Conservation (phyloP, 2,888 invertebrate species). For the Ceratothoa steindachneri region DNA sequence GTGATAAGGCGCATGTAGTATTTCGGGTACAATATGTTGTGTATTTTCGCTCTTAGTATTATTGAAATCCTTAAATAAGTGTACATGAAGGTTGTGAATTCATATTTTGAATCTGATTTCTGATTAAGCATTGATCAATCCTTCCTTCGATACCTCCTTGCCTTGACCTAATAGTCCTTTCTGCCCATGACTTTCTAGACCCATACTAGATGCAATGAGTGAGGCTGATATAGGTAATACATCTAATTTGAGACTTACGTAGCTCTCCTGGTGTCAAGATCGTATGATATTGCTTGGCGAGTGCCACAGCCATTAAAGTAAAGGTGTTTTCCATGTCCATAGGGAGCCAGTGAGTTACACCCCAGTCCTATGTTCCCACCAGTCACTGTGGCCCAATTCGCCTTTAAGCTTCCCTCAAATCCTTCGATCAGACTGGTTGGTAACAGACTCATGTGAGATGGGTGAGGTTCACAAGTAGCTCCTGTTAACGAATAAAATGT, state of each 20-base stretch:
- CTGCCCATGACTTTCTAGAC: too few species aligned
- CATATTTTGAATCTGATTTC: too few species aligned
- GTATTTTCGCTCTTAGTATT: background rate
- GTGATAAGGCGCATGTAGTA: background rate
- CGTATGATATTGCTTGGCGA: slow-evolving; percentile 53
- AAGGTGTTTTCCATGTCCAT: slow-evolving; percentile 54
- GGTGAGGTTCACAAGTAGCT: slow-evolving; percentile 27
- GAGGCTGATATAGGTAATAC: too few species aligned
- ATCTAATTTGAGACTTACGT: too few species aligned
- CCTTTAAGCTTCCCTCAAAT: slow-evolving; percentile 33
- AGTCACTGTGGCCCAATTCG: slow-evolving; percentile 52
- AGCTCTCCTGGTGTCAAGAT: slow-evolving; percentile 52
- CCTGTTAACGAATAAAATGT: too few species aligned
- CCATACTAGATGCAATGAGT: too few species aligned
- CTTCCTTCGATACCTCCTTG: too few species aligned
- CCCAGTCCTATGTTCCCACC: slow-evolving; percentile 54
- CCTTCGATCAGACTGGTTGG: slow-evolving; percentile 44
- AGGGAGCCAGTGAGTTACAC: slow-evolving; percentile 54
- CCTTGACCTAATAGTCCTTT: too few species aligned
- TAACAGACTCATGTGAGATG: slow-evolving; percentile 21
- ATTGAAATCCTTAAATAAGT: too few species aligned
- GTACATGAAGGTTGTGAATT: too few species aligned
- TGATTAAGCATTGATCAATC: too few species aligned
- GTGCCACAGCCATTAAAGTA: slow-evolving; percentile 55
- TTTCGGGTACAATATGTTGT: background rate